Evolutionary conservation across 2,113 vertebrate genomes (phyloP).

Genomic region (Nycticebus coucang): DNA sequence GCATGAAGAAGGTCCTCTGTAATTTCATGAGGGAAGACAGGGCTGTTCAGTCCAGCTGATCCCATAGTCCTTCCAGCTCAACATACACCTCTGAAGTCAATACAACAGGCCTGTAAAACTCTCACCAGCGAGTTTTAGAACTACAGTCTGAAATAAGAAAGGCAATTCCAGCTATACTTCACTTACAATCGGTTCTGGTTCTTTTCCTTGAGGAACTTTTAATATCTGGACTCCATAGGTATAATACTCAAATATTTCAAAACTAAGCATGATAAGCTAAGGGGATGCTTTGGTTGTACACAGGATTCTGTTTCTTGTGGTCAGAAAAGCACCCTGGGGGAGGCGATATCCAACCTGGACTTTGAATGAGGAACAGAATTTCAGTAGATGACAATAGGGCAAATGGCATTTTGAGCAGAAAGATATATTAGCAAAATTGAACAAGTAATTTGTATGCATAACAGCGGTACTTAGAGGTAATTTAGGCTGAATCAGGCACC

Average conservation of each 20-base stretch:
- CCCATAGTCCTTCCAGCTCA: background rate
- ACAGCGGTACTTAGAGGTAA: background rate
- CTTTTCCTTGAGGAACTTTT: background rate
- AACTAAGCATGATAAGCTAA: background rate
- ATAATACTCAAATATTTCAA: background rate
- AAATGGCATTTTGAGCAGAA: background rate
- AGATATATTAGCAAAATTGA: background rate
- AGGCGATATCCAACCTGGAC: background rate
- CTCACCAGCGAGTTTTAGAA: background rate
- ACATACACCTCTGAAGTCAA: background rate
- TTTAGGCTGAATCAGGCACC: background rate
- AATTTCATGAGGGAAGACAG: background rate
- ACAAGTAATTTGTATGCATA: background rate
- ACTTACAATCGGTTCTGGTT: background rate
- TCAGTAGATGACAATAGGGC: background rate
- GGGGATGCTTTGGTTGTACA: background rate
- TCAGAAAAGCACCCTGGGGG: background rate
- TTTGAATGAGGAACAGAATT: slow-evolving; percentile 27
- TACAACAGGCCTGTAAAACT: background rate
- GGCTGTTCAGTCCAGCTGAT: background rate
- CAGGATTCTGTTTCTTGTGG: background rate
- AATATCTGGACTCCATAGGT: background rate
- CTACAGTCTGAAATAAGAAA: background rate
- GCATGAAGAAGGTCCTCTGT: background rate
- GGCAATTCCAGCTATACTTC: background rate